Evolutionary conservation across 92 coral and sea anemone species (phyloP).

Genomic region (Umimayanthus chanpuru): DNA sequence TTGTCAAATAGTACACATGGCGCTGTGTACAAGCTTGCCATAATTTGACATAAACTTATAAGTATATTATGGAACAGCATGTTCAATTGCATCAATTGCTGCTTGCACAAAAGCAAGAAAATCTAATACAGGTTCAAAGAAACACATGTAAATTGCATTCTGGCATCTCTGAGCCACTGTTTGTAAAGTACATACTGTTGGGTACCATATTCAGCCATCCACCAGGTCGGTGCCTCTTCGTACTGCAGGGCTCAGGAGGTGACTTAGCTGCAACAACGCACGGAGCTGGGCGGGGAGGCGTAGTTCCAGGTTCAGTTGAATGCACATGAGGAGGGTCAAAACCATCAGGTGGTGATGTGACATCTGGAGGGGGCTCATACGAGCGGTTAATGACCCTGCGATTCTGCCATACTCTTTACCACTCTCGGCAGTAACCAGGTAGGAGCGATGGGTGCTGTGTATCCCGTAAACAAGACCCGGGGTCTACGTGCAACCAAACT

Average conservation of each 20-base stretch:
- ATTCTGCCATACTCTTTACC: conserved; percentile 37
- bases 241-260: neutral
- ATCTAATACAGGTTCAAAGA: conserved; percentile 4
- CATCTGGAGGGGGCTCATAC: conserved; percentile 38
- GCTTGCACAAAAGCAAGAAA: neutral
- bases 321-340: conserved; percentile 4
- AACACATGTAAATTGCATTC: conserved; percentile 25
- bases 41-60: neutral
- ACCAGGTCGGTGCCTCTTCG: neutral
- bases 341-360: conserved; percentile 14
- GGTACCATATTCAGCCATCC: neutral
- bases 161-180: neutral
- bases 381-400: conserved; percentile 40
- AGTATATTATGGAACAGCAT: neutral
- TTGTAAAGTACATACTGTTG: neutral
- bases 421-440: conserved; percentile 41
- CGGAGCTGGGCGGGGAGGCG: conserved; percentile 14
- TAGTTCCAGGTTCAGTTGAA: neutral
- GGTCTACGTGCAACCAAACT: conserved; percentile 1
- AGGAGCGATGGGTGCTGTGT: conserved; percentile 46
- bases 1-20: neutral
- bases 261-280: conserved; percentile 5
- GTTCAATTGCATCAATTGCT: neutral
- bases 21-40: neutral
- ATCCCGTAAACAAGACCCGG: conserved; percentile 28